phyloP scores from a whole-genome alignment of 2,113 vertebrate species.

The Lophius piscatorius region DNA sequence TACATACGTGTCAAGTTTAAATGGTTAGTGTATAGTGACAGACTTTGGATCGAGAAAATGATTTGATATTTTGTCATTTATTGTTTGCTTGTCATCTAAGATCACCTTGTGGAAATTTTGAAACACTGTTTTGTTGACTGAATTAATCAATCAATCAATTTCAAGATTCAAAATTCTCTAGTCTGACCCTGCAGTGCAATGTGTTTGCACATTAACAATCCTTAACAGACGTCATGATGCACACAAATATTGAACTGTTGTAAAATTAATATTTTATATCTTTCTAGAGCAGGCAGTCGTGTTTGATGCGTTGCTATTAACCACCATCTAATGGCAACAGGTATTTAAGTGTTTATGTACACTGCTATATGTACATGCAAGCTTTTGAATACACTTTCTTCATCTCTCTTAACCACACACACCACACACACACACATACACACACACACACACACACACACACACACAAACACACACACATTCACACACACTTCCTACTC shows the following conservation, averaged over 20 bases:
- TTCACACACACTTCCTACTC: slow-evolving; percentile 48
- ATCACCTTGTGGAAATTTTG: slow-evolving; percentile 1
- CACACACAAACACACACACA: slow-evolving; percentile 37
- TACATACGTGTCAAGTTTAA: too few relatives aligned
- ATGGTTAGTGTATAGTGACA: too few relatives aligned
- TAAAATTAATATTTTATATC: too few relatives aligned
- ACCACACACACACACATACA: slow-evolving; percentile 27
- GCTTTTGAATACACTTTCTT: neutral
- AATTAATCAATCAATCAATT: too few relatives aligned
- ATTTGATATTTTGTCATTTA: slow-evolving; percentile 9
- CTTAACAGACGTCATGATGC: too few relatives aligned
- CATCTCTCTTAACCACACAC: neutral
- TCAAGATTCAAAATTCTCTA: neutral
- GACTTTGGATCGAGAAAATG: neutral
- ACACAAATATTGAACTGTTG: too few relatives aligned
- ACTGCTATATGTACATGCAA: neutral
- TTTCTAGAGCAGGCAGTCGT: neutral
- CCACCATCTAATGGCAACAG: neutral
- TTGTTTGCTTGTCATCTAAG: neutral
- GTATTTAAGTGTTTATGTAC: neutral
- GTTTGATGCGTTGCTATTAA: neutral
- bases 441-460: slow-evolving; percentile 37
- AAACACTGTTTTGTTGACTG: neutral
- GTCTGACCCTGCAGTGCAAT: neutral
- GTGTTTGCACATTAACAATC: too few relatives aligned